These are phyloP conservation scores for Rotaria sp. DNA, from an alignment of 2,888 invertebrate species.

Conservation along the genomic window DNA sequence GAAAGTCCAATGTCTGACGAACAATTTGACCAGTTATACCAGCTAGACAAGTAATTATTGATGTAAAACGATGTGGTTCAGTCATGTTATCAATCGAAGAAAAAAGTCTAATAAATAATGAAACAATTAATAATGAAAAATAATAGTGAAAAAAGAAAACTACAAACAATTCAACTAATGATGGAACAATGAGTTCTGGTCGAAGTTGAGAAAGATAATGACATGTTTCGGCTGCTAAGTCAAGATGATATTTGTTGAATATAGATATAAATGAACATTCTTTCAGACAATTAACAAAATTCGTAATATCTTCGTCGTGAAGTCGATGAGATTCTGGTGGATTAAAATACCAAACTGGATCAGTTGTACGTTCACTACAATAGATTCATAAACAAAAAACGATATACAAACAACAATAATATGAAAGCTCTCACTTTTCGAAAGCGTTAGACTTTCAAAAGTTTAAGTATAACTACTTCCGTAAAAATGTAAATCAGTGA, in stretches of 20 bases:
- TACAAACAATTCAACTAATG: slow-evolving; percentile 66
- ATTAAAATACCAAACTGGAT: slow-evolving; percentile 63
- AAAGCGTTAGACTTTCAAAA: too few relatives aligned
- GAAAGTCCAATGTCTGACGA: slow-evolving; percentile 58
- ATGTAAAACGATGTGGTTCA: slow-evolving; percentile 68
- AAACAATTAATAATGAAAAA: not conserved
- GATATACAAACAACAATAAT: too few relatives aligned
- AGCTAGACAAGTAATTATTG: slow-evolving; percentile 56
- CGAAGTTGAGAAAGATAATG: slow-evolving; percentile 71
- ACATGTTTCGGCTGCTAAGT: slow-evolving; percentile 64
- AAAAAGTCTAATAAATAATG: not conserved
- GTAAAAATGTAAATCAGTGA: too few relatives aligned
- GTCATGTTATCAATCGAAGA: slow-evolving; percentile 68
- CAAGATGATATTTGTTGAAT: slow-evolving; percentile 66
- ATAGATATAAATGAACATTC: slow-evolving; percentile 71
- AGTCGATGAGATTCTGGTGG: slow-evolving; percentile 65
- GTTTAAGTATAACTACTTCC: too few relatives aligned
- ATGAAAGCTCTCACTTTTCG: too few relatives aligned
- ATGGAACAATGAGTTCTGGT: slow-evolving; percentile 74
- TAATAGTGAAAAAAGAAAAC: not conserved
- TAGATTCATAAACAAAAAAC: not conserved
- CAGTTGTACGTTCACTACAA: slow-evolving; percentile 49
- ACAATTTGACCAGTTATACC: slow-evolving; percentile 55
- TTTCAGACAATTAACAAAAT: slow-evolving; percentile 69
- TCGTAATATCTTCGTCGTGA: slow-evolving; percentile 71